A percentile compares a stretch with the other conserved stretches of the same genome.
Evolutionary conservation across 1,140 invertebrate species (phyloP).

Genomic region (Trinorchestia longiramus): DNA sequence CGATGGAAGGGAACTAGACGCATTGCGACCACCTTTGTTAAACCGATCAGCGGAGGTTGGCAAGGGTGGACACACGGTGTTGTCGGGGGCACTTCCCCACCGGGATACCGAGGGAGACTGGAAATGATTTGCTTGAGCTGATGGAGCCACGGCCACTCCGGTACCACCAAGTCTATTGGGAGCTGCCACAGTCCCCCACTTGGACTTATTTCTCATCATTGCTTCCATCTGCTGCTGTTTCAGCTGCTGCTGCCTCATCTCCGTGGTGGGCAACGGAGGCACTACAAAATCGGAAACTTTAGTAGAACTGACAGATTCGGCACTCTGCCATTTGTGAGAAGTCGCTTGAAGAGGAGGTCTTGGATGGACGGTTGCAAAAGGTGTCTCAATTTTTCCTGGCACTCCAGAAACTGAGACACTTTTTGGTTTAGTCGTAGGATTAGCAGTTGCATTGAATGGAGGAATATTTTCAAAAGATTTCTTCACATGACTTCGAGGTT

Average conservation of each 20-base stretch:
- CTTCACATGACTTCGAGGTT: slow-evolving; percentile 33
- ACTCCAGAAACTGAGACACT: slow-evolving; percentile 36
- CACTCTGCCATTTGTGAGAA: slow-evolving; percentile 50
- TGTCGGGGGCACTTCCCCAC: slow-evolving; percentile 61
- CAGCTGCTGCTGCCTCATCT: slow-evolving; percentile 62
- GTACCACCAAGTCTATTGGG: slow-evolving; percentile 4
- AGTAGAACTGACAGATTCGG: not conserved
- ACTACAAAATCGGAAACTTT: slow-evolving; percentile 61
- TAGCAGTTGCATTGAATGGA: not conserved
- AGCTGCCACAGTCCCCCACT: slow-evolving; percentile 32
- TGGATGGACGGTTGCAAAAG: slow-evolving; percentile 2
- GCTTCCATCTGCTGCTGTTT: slow-evolving; percentile 58
- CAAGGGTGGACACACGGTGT: slow-evolving; percentile 57
- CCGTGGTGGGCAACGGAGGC: slow-evolving; percentile 64
- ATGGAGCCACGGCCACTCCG: not conserved
- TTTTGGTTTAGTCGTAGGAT: not conserved
- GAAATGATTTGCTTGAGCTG: not conserved
- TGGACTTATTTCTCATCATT: slow-evolving; percentile 27
- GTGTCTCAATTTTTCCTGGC: slow-evolving; percentile 53
- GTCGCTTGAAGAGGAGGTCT: slow-evolving; percentile 35
- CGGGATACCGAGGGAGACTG: slow-evolving; percentile 55
- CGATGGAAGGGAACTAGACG: not conserved
- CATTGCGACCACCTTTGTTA: not conserved
- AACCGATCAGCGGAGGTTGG: slow-evolving; percentile 48
- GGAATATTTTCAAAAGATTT: slow-evolving; percentile 51